Evolutionary conservation across 2,888 invertebrate species (phyloP).

Genomic region (Tetragonisca angustula): DNA sequence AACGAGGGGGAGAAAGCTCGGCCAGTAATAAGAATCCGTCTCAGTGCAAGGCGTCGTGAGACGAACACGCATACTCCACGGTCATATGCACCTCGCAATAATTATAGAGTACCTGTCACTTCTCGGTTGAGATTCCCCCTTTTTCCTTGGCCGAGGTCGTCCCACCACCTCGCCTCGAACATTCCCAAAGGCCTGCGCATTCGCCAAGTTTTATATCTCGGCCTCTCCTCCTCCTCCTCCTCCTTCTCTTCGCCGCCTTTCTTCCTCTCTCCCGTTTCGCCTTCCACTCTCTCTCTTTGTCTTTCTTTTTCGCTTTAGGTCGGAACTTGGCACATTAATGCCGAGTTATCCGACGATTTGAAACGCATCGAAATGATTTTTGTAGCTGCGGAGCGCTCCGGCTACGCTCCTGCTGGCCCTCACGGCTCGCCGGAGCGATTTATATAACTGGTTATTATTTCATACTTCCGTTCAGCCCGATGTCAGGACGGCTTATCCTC

Average conservation of each 20-base stretch:
- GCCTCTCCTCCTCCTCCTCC: constrained; percentile 27
- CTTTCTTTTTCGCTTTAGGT: constrained; percentile 53
- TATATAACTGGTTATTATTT: constrained; percentile 79
- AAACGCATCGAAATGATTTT: constrained; percentile 79
- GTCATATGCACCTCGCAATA: constrained; percentile 75
- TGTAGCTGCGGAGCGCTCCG: constrained; percentile 60
- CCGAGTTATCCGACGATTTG: constrained; percentile 78
- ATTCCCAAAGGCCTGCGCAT: constrained; percentile 54
- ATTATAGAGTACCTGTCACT: constrained; percentile 65
- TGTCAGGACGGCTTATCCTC: constrained; percentile 74
- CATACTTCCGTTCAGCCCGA: constrained; percentile 74
- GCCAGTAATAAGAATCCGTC: constrained; percentile 66
- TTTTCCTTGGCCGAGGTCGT: constrained; percentile 29
- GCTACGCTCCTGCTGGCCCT: constrained; percentile 40
- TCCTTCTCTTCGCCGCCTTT: constrained; percentile 14
- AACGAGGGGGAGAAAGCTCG: constrained; percentile 17
- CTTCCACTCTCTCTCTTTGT: constrained; percentile 14
- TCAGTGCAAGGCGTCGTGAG: constrained; percentile 73
- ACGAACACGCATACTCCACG: constrained; percentile 65
- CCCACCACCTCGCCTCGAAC: constrained; percentile 47
- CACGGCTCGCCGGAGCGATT: constrained; percentile 68
- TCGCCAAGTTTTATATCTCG: constrained; percentile 56
- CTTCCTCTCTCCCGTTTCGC: neutral
- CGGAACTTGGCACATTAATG: constrained; percentile 75
- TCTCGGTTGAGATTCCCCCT: constrained; percentile 45